Conservation (phyloP, 2,113 vertebrate genomes). For the Channa argus region DNA sequence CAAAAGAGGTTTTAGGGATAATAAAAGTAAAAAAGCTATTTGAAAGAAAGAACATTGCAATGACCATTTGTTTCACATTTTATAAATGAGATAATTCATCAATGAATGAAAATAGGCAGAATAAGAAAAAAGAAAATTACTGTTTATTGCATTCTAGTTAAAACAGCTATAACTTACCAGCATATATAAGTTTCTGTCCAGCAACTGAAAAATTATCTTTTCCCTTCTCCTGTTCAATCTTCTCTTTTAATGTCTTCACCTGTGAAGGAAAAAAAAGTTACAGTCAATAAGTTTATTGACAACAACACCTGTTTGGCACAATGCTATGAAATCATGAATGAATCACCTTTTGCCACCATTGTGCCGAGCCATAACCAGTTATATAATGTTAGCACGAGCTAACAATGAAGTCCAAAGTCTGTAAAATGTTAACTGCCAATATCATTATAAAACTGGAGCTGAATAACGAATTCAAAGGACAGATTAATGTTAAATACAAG, state of each 20-base stretch:
- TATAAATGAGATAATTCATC: too few species aligned
- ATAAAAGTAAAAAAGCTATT: too few species aligned
- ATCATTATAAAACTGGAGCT: conserved; percentile 10
- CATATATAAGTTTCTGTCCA: conserved; percentile 97
- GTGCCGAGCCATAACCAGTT: not conserved
- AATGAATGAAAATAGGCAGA: too few species aligned
- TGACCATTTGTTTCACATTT: too few species aligned
- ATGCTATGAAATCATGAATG: not conserved
- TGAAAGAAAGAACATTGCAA: too few species aligned
- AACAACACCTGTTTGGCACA: not conserved
- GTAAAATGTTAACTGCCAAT: not conserved
- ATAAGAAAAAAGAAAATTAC: too few species aligned
- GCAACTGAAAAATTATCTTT: conserved; percentile 93
- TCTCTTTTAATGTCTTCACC: conserved; percentile 96
- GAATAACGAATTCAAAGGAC: not conserved
- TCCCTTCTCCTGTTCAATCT: conserved; percentile 94
- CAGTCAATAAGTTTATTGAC: too few species aligned
- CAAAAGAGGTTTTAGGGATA: too few species aligned
- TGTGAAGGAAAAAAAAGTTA: conserved; percentile 55
- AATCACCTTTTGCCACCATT: not conserved
- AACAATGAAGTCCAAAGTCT: conserved; percentile 44
- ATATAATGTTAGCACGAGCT: not conserved
- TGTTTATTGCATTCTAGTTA: too few species aligned
- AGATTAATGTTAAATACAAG: too few species aligned
- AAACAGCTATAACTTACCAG: conserved; percentile 84